Base-by-base conservation (phyloP, 2,888 invertebrate species). In the Eristalis intricaria region DNA sequence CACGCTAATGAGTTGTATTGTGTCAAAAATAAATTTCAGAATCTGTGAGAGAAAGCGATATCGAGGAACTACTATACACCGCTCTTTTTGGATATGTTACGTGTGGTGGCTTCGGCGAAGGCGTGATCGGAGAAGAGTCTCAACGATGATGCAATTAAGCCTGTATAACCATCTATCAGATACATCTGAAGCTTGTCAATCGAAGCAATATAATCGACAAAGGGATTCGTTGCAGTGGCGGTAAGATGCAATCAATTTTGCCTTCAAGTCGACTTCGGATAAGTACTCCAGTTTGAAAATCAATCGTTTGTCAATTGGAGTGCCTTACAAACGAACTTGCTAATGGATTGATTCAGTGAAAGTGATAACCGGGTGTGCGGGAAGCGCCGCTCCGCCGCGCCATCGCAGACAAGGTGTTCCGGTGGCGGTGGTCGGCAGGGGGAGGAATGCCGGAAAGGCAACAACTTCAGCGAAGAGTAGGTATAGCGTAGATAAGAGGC, bases 331-430 rank as follows among this genome's bases (percentile, higher is more conserved):
- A 64, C 50, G 61, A 84, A 85, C 68, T 38, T 64, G 77, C 81
- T 85, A 85, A 85, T 85, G 77, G 82, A 73, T 85, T 64, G 76
- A 68, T 85, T 77, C 60, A 69, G 85, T 74, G 85, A 85, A 85
- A 85, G 85, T 77, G 85, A 82, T 85, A 81, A 81, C 69, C 10
- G 50, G 50, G 50, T 50, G 50, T 50, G 50, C 19, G 50, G 19
- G 19, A 50, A 50, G 50, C 50, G 19, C 50, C 26, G 26, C 26
- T 2, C 2, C 50, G 19, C 50, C 10, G 19, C n/a, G 43, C 19
- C 1, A 7, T 10, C 19, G 22, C 19, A 8, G 56, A 3, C 10
- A 11, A 22, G 11, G 60, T 60, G 60, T 60, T 60, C 60, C 60
- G 60, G 60, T 29, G 56, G 60, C 15, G 56, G 10, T 56, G 60